These are phyloP conservation scores for Onychomys torridus DNA, from an alignment of 2,797 vertebrate genomes.

Conservation along the genomic window DNA sequence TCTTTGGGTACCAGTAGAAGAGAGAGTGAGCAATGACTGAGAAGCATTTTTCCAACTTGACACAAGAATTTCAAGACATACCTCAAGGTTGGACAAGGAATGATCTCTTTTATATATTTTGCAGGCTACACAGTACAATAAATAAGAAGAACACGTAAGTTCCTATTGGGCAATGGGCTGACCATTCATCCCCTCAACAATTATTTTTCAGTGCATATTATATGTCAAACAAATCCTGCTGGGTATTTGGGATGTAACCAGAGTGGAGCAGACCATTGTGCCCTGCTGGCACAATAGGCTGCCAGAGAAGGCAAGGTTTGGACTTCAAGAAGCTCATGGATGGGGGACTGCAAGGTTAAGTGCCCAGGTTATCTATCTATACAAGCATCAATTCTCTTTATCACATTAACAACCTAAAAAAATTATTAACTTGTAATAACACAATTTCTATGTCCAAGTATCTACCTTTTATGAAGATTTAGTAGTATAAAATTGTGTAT, in stretches of 20 bases:
- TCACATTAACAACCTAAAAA: background rate
- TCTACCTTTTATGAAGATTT: background rate
- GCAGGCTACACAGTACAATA: background rate
- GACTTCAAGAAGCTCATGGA: background rate
- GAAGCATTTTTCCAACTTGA: background rate
- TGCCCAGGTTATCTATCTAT: background rate
- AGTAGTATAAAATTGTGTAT: background rate
- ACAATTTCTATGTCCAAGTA: background rate
- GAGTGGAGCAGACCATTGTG: background rate
- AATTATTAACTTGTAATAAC: background rate
- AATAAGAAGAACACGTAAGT: background rate
- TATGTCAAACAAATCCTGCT: background rate
- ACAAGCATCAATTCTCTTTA: background rate
- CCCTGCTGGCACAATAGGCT: background rate
- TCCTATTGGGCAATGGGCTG: background rate
- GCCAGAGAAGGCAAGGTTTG: background rate
- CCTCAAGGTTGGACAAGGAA: background rate
- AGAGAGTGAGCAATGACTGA: background rate
- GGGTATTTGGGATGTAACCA: background rate
- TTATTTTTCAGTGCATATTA: background rate
- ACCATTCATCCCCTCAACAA: background rate
- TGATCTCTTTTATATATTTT: background rate
- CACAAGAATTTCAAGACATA: background rate
- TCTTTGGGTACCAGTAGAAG: background rate
- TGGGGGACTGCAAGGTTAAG: background rate